Conservation (phyloP, 2,888 invertebrate genomes). For the Chrysomela aeneicollis region DNA sequence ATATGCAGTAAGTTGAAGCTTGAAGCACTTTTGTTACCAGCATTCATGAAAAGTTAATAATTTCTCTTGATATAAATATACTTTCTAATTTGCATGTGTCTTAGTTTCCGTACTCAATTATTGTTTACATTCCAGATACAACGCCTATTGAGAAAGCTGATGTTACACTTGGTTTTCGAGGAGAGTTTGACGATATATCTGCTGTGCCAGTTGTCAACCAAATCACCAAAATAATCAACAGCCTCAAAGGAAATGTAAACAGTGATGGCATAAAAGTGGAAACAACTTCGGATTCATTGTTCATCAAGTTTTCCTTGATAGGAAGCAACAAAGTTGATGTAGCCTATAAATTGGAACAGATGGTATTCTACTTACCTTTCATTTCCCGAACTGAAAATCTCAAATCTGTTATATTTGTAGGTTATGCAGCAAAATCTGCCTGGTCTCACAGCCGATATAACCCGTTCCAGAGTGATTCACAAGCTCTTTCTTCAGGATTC, state of each 20-base stretch:
- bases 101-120: background rate
- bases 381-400: background rate
- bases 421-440: conserved; percentile 63
- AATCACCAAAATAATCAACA: conserved; percentile 62
- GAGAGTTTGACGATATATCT: conserved; percentile 64
- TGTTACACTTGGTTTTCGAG: conserved; percentile 76
- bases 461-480: conserved; percentile 71
- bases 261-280: conserved; percentile 65
- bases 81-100: too few species aligned
- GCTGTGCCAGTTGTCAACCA: conserved; percentile 63
- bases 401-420: conserved; percentile 45
- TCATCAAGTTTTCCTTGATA: conserved; percentile 71
- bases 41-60: background rate
- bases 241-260: conserved; percentile 59
- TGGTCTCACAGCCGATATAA: conserved; percentile 69
- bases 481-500: conserved; percentile 59
- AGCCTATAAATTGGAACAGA: conserved; percentile 80
- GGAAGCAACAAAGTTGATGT: conserved; percentile 80
- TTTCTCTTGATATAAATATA: too few species aligned
- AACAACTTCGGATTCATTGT: conserved; percentile 64
- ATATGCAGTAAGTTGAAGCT: conserved; percentile 68
- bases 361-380: conserved; percentile 64
- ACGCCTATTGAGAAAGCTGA: conserved; percentile 80
- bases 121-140: conserved; percentile 58
- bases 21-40: background rate